Conservation (phyloP, 2,797 vertebrate genomes). For the Sphenopsis melanotis region DNA sequence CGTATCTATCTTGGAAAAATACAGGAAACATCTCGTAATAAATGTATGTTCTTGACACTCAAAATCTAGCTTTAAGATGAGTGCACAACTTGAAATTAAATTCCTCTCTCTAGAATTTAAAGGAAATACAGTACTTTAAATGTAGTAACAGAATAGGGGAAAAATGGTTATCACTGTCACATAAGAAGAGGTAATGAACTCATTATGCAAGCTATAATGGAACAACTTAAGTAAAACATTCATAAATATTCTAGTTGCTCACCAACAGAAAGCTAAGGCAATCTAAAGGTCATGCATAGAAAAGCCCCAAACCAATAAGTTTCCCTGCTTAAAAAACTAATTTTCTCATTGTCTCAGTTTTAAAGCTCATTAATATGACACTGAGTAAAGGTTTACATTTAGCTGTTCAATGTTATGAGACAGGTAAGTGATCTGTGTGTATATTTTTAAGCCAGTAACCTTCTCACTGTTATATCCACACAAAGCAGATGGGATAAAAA, state of each 20-base stretch:
- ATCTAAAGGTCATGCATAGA: not conserved
- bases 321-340: not conserved
- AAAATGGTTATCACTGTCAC: constrained; percentile 44
- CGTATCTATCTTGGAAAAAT: not conserved
- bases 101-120: not conserved
- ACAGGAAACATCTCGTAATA: not conserved
- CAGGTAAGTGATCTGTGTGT: fast-evolving
- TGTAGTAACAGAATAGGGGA: not conserved
- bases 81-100: not conserved
- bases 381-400: not conserved
- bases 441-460: not conserved
- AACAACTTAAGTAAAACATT: constrained; percentile 12
- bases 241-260: constrained; percentile 40
- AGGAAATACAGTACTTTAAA: constrained; percentile 12
- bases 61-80: not conserved
- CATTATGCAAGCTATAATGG: constrained; percentile 5
- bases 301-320: not conserved
- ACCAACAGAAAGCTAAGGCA: constrained; percentile 7
- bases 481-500: not conserved
- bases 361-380: not conserved
- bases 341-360: not conserved
- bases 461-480: not conserved
- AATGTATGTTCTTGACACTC: not conserved
- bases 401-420: not conserved
- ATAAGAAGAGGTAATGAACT: constrained; percentile 28